Conservation (phyloP, 1,140 invertebrate species). For the Rhynchophorus ferrugineus region DNA sequence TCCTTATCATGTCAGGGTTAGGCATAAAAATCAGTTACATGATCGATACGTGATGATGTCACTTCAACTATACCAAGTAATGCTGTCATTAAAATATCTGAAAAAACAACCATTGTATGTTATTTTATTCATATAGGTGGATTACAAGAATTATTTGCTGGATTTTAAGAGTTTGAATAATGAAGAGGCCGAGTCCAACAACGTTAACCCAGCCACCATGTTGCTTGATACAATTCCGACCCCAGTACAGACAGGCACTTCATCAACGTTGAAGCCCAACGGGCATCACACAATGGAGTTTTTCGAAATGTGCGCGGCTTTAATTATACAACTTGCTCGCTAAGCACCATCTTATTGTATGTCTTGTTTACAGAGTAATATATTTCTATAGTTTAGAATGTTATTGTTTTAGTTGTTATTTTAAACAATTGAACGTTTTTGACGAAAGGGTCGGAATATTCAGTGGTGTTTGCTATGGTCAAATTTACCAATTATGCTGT, state of each 20-base stretch:
- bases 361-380: too few relatives aligned
- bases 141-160: conserved; percentile 92
- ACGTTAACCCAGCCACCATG: conserved; percentile 48
- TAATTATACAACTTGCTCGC: conserved; percentile 95
- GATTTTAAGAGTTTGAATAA: conserved; percentile 94
- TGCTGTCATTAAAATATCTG: too few relatives aligned
- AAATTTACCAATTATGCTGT: too few relatives aligned
- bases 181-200: conserved; percentile 61
- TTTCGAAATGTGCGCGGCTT: conserved; percentile 98
- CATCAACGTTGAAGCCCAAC: conserved; percentile 37
- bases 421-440: too few relatives aligned
- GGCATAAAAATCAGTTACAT: conserved; percentile 76
- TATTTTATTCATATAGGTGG: conserved; percentile 64
- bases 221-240: conserved; percentile 35
- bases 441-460: too few relatives aligned
- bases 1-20: conserved; percentile 88
- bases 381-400: too few relatives aligned
- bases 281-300: conserved; percentile 98
- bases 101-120: too few relatives aligned
- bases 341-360: conserved; percentile 42
- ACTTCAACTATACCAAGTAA: conserved; percentile 89
- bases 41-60: conserved; percentile 92
- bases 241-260: conserved; percentile 39
- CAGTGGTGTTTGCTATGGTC: too few relatives aligned
- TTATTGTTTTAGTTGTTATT: too few relatives aligned